These are phyloP conservation scores for Paguma larvata DNA, from an alignment of 2,797 vertebrate species.

Conservation along the genomic window DNA sequence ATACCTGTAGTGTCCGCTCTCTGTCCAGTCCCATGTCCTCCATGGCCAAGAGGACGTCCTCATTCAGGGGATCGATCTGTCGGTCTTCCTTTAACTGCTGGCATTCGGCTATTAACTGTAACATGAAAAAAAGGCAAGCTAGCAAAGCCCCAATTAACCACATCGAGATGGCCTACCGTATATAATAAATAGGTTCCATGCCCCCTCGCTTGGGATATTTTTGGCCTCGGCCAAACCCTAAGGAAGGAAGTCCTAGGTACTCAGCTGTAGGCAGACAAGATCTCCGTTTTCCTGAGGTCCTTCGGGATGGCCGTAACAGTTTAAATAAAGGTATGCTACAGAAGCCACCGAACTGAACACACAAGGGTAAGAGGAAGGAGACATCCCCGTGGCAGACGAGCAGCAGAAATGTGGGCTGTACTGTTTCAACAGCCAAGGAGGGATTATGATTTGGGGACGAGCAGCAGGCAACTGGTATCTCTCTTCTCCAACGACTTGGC, in stretches of 20 bases:
- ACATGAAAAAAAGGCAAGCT: slow-evolving; percentile 54
- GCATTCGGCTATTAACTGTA: slow-evolving; percentile 96
- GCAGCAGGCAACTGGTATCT: not conserved
- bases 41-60: slow-evolving; percentile 97
- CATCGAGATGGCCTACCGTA: not conserved
- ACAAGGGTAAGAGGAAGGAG: not conserved
- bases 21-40: slow-evolving; percentile 97
- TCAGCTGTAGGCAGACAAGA: not conserved
- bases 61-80: slow-evolving; percentile 95
- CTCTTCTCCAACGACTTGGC: not conserved
- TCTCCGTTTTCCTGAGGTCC: not conserved
- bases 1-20: slow-evolving; percentile 96
- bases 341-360: not conserved
- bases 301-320: not conserved
- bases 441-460: not conserved
- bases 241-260: not conserved
- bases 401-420: not conserved
- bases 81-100: slow-evolving; percentile 96
- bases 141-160: slow-evolving; percentile 18
- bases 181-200: not conserved
- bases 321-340: not conserved
- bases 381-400: not conserved
- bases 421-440: not conserved
- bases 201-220: not conserved
- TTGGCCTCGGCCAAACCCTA: slow-evolving; percentile 37